These are phyloP conservation scores for Eremobia ochroleuca DNA, from an alignment of 2,888 invertebrate species.

Conservation along the genomic window DNA sequence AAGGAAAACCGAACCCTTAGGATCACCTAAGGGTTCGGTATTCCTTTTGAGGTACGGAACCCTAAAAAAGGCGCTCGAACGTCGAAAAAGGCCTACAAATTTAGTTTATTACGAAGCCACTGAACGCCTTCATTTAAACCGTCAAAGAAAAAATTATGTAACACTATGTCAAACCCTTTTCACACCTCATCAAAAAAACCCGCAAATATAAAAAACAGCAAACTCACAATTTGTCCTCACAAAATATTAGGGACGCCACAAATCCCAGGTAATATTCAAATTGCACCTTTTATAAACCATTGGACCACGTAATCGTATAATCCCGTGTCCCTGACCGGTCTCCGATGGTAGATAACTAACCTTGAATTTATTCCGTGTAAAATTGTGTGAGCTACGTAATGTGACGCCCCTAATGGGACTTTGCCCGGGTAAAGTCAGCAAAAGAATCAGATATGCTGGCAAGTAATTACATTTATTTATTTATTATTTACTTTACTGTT, in stretches of 20 bases:
- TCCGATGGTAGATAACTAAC: slow-evolving; percentile 54
- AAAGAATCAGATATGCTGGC: not conserved
- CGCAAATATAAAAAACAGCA: not conserved
- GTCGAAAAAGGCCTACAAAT: not conserved
- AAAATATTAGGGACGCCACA: slow-evolving; percentile 26
- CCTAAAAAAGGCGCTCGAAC: not conserved
- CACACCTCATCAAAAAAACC: not conserved
- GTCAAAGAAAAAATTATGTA: not conserved
- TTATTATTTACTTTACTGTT: not conserved
- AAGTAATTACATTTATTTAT: not conserved
- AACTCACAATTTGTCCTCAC: slow-evolving; percentile 37
- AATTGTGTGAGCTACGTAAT: slow-evolving; percentile 47
- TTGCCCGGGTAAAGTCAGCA: slow-evolving; percentile 12
- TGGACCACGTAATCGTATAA: slow-evolving; percentile 54
- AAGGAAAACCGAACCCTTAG: too few species aligned
- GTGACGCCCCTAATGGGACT: slow-evolving; percentile 50
- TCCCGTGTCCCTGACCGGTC: slow-evolving; percentile 37
- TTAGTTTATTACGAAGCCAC: not conserved
- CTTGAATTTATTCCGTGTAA: slow-evolving; percentile 48
- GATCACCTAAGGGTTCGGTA: not conserved
- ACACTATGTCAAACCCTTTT: not conserved
- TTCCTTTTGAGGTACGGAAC: not conserved
- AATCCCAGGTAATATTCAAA: slow-evolving; percentile 43
- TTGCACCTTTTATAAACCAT: slow-evolving; percentile 34
- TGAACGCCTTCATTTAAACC: not conserved